These are phyloP conservation scores for Paralichthys olivaceus DNA, from an alignment of 2,113 vertebrate genomes.

Conservation along the genomic window DNA sequence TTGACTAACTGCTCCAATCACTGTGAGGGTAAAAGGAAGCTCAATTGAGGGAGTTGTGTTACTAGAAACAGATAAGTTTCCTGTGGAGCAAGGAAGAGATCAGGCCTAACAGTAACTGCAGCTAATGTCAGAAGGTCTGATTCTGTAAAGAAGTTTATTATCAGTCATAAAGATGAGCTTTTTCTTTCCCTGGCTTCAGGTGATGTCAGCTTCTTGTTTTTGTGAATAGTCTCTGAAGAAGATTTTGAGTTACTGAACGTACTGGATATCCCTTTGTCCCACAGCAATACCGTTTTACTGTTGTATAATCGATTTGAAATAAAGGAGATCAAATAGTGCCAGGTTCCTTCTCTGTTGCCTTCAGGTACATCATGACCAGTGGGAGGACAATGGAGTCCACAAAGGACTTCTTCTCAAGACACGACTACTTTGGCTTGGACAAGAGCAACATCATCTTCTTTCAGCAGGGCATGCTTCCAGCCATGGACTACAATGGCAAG, in stretches of 20 bases:
- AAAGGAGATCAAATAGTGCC: background rate
- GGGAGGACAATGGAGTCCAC: slow-evolving; percentile 94
- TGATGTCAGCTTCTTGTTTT: background rate
- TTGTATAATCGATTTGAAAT: background rate
- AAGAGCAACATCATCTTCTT: slow-evolving; percentile 91
- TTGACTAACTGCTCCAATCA: slow-evolving; percentile 33
- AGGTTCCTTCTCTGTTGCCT: slow-evolving; percentile 3
- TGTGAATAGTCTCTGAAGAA: background rate
- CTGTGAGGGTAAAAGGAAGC: slow-evolving; percentile 23
- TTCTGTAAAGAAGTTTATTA: slow-evolving; percentile 19
- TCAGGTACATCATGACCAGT: slow-evolving; percentile 99
- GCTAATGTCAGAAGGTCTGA: background rate
- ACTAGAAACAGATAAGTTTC: slow-evolving; percentile 35
- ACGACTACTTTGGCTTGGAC: slow-evolving; percentile 90
- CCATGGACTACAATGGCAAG: slow-evolving; percentile 92
- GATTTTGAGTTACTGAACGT: background rate
- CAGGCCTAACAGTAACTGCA: background rate
- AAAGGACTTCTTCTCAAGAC: slow-evolving; percentile 88
- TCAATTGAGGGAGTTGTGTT: slow-evolving; percentile 25
- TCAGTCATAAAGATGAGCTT: too few species aligned
- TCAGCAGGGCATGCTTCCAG: slow-evolving; percentile 98
- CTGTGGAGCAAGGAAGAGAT: slow-evolving; percentile 2
- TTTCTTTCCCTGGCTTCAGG: background rate
- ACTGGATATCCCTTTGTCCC: background rate
- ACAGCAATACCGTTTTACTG: background rate